Conservation (phyloP, 1,140 invertebrate species). For the Daktulosphaira vitifoliae region DNA sequence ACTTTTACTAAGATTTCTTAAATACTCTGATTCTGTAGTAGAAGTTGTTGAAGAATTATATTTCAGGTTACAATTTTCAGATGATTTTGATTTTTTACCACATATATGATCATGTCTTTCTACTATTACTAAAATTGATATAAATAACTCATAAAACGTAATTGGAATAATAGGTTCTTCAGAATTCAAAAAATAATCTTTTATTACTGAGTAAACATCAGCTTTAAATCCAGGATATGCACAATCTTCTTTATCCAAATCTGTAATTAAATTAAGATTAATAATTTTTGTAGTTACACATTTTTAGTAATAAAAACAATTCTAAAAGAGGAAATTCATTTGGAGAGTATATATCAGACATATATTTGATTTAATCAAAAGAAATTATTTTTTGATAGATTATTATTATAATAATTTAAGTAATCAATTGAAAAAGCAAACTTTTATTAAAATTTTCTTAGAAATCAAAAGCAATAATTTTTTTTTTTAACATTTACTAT, state of each 20-base stretch:
- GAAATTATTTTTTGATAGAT: too few species aligned
- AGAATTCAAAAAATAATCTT: constrained; percentile 30
- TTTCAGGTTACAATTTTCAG: not conserved
- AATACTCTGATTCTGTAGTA: constrained; percentile 6
- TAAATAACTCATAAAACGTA: constrained; percentile 28
- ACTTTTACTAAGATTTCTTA: too few species aligned
- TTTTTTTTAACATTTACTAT: too few species aligned
- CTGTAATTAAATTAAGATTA: not conserved
- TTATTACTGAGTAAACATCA: constrained; percentile 23
- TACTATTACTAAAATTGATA: constrained; percentile 17
- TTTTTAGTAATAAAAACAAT: too few species aligned
- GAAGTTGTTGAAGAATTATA: not conserved
- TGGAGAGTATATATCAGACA: too few species aligned
- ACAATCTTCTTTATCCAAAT: constrained; percentile 3
- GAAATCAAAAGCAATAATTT: too few species aligned
- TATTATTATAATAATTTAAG: too few species aligned
- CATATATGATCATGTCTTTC: constrained; percentile 28
- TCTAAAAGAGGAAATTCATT: too few species aligned
- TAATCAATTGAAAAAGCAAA: too few species aligned
- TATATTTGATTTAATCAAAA: too few species aligned
- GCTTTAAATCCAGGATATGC: constrained; percentile 28
- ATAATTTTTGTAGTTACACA: too few species aligned
- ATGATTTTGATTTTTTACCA: not conserved
- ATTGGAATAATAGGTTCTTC: constrained; percentile 25
- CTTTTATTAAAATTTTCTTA: too few species aligned